Base-by-base conservation (phyloP, 2,113 vertebrate species). In the Lutjanus erythropterus region DNA sequence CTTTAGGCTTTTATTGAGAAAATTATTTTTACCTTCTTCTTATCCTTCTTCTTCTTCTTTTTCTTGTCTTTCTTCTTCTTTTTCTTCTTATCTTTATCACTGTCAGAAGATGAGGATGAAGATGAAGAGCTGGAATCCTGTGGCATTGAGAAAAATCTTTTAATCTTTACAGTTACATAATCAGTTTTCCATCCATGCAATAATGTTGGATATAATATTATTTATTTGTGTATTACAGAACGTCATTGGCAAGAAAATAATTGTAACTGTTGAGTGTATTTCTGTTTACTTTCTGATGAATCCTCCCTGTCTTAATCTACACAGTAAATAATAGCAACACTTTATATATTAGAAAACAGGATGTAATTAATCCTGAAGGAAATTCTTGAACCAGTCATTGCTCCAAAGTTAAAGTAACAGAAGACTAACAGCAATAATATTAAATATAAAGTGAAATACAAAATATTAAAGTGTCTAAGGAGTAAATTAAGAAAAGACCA, bases 121-220 rank as follows among this genome's bases (percentile, higher is more conserved):
- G 80, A 87, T 10, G 78, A 90, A 23, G 84, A 89, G 52, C 90
- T 80, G 29, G 86, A 91, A 65, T 86, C 88, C 92, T 93, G 71
- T 21, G 41, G 39, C 15, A 78, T n/a, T 12, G 16, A 25, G n/a
- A 72, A 50, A 10, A 16, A 16, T 12, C 6, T 14, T 33, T 14
- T 27, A 21, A 31, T 6, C 1, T 23, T 33, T 1, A 12, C 1
- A 16, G 3, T 49, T 9, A 9, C 9, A 62, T 0, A 49, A 44
- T 53, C 0, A 14, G 11, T 25, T 70, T 27, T 21, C 0, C 33
- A 1, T 73, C 61, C 31, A 49, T 55, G 18, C 18, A 49, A 29
- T 37, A 23, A 35, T 29, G 12, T 15, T 10, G n/a, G n/a, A n/a
- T n/a, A n/a, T n/a, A n/a, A n/a, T n/a, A n/a, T n/a, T n/a, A n/a